These are phyloP conservation scores for Amphiduros pacificus DNA, from an alignment of 2,888 invertebrate species.

Conservation along the genomic window DNA sequence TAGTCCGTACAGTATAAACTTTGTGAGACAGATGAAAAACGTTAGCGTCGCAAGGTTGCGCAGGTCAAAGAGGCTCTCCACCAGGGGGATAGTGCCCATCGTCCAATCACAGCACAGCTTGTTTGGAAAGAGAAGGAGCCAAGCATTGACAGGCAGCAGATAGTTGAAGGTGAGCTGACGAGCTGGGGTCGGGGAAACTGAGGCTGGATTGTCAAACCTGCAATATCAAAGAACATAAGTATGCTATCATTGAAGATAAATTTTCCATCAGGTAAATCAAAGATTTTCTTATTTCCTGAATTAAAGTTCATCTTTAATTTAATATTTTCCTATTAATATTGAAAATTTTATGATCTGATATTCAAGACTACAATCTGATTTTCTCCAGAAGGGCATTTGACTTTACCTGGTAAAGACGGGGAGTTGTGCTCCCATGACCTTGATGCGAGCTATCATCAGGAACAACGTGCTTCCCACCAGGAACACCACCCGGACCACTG, in stretches of 20 bases:
- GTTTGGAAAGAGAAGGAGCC: constrained; percentile 86
- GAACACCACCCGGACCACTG: constrained; percentile 72
- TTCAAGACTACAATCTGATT: not conserved
- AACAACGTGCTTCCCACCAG: constrained; percentile 78
- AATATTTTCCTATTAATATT: not conserved
- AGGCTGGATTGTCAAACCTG: constrained; percentile 96
- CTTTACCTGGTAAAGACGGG: constrained; percentile 91
- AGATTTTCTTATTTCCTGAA: not conserved
- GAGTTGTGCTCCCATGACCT: constrained; percentile 94
- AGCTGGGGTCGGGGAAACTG: constrained; percentile 79
- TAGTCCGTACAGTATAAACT: constrained; percentile 40
- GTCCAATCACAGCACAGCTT: constrained; percentile 97
- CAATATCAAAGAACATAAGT: constrained; percentile 28
- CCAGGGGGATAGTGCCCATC: constrained; percentile 90
- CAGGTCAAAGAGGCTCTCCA: constrained; percentile 77
- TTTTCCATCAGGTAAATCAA: not conserved
- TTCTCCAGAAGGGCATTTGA: not conserved
- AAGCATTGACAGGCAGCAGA: constrained; percentile 85
- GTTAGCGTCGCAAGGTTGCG: constrained; percentile 80
- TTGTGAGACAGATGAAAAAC: constrained; percentile 65
- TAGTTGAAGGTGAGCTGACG: constrained; percentile 92
- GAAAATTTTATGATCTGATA: no score
- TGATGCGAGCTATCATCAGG: constrained; percentile 79
- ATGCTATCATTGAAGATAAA: not conserved
- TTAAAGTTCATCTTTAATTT: not conserved